phyloP scores from a whole-genome alignment of 2,113 vertebrate species.

The Apodemus speciosus region DNA sequence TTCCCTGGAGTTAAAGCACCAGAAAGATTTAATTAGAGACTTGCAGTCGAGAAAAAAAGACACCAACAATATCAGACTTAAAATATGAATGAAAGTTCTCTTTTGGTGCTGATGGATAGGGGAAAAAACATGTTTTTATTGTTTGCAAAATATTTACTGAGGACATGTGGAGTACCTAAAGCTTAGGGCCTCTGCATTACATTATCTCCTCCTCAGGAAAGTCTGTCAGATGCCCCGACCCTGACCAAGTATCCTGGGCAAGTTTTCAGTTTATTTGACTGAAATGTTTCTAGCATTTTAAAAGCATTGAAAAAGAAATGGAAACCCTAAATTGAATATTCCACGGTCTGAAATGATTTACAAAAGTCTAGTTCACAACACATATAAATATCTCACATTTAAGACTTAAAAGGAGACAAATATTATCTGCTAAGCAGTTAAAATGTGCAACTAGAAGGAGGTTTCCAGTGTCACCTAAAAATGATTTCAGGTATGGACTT shows the following conservation, averaged over 20 bases:
- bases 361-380: background rate
- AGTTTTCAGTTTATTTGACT: conserved; percentile 14
- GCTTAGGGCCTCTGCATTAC: background rate
- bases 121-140: background rate
- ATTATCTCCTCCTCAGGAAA: background rate
- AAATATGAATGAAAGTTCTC: conserved; percentile 47
- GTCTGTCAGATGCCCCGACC: background rate
- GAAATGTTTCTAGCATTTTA: background rate
- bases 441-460: conserved; percentile 45
- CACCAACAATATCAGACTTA: conserved; percentile 45
- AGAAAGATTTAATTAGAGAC: conserved; percentile 66
- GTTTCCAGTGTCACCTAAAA: conserved; percentile 18
- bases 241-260: background rate
- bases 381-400: conserved; percentile 13
- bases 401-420: background rate
- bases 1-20: conserved; percentile 52
- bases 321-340: conserved; percentile 21
- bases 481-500: background rate
- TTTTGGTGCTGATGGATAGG: background rate
- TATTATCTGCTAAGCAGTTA: conserved; percentile 32
- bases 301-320: conserved; percentile 27
- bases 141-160: conserved; percentile 47
- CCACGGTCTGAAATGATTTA: background rate
- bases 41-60: conserved; percentile 54
- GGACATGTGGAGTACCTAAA: background rate